Evolutionary conservation across 2,113 vertebrate genomes (phyloP).

Genomic region (Pollachius pollachius): DNA sequence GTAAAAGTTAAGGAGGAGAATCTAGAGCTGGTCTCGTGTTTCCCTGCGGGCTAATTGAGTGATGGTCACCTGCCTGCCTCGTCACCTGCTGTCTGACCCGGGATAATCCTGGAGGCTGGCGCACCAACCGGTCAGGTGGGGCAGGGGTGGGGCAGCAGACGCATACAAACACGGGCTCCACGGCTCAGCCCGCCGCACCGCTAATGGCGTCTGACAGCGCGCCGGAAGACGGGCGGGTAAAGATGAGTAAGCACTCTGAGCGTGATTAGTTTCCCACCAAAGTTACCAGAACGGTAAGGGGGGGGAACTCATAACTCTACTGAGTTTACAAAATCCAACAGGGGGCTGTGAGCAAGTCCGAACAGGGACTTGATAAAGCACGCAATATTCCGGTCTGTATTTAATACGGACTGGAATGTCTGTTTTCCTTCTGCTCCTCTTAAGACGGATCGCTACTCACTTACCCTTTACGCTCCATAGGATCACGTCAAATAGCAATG

Average conservation of each 20-base stretch:
- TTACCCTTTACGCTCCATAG: constrained; percentile 58
- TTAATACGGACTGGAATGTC: constrained; percentile 66
- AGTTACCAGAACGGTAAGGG: constrained; percentile 28
- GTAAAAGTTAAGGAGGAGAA: constrained; percentile 5
- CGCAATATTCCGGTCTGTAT: constrained; percentile 50
- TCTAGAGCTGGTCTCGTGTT: constrained; percentile 37
- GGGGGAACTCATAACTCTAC: constrained; percentile 51
- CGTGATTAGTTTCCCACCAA: constrained; percentile 63
- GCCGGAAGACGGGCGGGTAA: constrained; percentile 52
- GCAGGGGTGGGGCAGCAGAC: constrained; percentile 30
- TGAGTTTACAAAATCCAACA: constrained; percentile 58
- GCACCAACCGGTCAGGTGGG: constrained; percentile 48
- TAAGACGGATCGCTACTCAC: constrained; percentile 26
- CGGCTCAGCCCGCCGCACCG: constrained; percentile 59
- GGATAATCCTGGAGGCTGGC: constrained; percentile 56
- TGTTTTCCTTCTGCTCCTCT: constrained; percentile 38
- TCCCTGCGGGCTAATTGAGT: constrained; percentile 47
- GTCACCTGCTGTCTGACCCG: constrained; percentile 62
- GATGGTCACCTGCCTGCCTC: constrained; percentile 60
- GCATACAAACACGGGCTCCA: constrained; percentile 56
- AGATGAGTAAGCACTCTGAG: constrained; percentile 64
- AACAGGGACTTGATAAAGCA: constrained; percentile 66
- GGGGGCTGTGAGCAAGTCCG: constrained; percentile 39
- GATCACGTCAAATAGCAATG: constrained; percentile 54
- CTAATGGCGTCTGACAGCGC: constrained; percentile 69